Evolutionary conservation across 1,140 invertebrate genomes (phyloP), one percentile per base, ranked within the genome.

Genomic region (Pogonomyrmex barbatus): DNA sequence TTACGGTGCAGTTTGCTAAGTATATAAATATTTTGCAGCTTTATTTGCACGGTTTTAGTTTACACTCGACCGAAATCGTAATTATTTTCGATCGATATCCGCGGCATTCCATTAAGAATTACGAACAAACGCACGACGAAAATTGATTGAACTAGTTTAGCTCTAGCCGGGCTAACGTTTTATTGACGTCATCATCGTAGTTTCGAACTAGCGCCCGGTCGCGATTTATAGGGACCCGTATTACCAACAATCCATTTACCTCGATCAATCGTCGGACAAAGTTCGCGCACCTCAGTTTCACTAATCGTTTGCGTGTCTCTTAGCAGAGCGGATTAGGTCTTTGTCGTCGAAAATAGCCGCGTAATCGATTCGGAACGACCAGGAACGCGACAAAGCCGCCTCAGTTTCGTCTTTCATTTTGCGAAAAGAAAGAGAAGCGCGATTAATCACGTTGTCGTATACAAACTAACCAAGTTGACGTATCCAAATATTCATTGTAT

Each of bases 401-500:
- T 8, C 24, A 5, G 12, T 60, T 30, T 67, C 12, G n/a, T 33
- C 36, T 54, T 71, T 81, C 39, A 33, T 79, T 77, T 71, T 65
- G 71, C 45, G 24, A 6, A 58, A 73, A 77, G 76, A 76, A 63
- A 88, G 50, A 60, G 67, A 50, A 24, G 24, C 60, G 50, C 60
- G 75, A 86, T 88, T 88, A 86, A 88, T 86, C 84, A 81, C 75
- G 63, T 65, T 75, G 52, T 39, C 42, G 83, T 56, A 62, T 78
- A 70, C 73, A 71, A 87, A 36, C 70, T 73, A 56, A 52, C 60
- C 86, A 54, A 47, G 54, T 45, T 42, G 71, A 36, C 45, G 71
- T 85, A 78, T 86, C 75, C 67, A 81, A 85, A 89, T 85, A 86
- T 85, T 58, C 78, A 78, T 86, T 87, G 87, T 82, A 82, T 86